Evolutionary conservation across 2,888 invertebrate species (phyloP).

Genomic region (Drosophila diplacantha): DNA sequence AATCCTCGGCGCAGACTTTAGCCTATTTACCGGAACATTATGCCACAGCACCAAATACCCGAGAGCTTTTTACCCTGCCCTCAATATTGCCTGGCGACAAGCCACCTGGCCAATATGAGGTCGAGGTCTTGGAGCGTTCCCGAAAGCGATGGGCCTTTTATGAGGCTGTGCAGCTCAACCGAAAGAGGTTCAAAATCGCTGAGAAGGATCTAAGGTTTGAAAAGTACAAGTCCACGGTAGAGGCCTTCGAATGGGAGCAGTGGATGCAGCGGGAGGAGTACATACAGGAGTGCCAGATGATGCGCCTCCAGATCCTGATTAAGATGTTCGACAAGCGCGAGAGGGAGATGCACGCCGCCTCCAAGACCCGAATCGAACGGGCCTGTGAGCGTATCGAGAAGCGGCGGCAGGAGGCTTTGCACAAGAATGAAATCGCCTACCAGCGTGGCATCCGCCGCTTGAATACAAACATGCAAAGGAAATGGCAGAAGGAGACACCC

Average conservation of each 20-base stretch:
- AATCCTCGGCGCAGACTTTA: conserved; percentile 76
- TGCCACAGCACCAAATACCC: conserved; percentile 43
- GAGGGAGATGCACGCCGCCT: conserved; percentile 70
- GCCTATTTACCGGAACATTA: conserved; percentile 73
- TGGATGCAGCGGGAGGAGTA: conserved; percentile 91
- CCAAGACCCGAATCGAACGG: conserved; percentile 78
- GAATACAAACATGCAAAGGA: conserved; percentile 75
- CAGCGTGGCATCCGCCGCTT: conserved; percentile 79
- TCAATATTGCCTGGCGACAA: conserved; percentile 65
- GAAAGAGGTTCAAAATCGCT: conserved; percentile 78
- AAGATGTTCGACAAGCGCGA: conserved; percentile 81
- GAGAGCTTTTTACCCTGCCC: conserved; percentile 73
- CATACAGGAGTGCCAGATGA: conserved; percentile 84
- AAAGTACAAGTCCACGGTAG: conserved; percentile 81
- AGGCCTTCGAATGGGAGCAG: conserved; percentile 88
- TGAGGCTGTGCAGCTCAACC: conserved; percentile 79
- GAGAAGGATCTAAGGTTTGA: conserved; percentile 70
- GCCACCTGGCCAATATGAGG: conserved; percentile 75
- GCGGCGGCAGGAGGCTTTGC: conserved; percentile 81
- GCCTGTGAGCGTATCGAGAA: conserved; percentile 78
- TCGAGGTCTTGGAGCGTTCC: conserved; percentile 83
- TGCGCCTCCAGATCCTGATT: conserved; percentile 80
- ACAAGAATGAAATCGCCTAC: conserved; percentile 78
- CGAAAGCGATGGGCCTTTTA: conserved; percentile 83
- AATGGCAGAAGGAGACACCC: conserved; percentile 78